These are phyloP conservation scores for Melinaea menophilus DNA, from an alignment of 2,888 invertebrate genomes.

Conservation along the genomic window DNA sequence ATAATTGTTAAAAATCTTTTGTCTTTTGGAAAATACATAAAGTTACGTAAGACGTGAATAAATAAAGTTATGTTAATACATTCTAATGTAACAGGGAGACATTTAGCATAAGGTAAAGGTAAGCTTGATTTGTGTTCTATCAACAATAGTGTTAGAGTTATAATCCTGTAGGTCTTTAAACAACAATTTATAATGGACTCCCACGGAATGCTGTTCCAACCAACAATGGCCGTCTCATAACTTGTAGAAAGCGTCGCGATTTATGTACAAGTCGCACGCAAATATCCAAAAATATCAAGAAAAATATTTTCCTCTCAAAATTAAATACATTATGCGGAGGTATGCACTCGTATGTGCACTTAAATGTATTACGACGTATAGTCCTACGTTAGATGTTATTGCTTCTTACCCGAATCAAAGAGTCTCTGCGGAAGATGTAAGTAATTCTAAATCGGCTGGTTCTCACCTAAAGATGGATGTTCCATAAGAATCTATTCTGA, in stretches of 20 bases:
- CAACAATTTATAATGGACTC: slow-evolving; percentile 16
- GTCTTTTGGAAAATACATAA: too few relatives aligned
- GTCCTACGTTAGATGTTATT: too few relatives aligned
- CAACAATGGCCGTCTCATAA: slow-evolving; percentile 16
- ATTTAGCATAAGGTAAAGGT: background rate
- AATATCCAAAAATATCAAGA: slow-evolving; percentile 9
- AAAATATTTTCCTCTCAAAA: background rate
- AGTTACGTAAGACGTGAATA: too few relatives aligned
- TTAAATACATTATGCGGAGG: background rate
- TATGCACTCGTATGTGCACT: too few relatives aligned
- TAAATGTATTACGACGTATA: too few relatives aligned
- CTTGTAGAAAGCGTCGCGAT: slow-evolving; percentile 10
- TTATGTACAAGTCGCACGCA: slow-evolving; percentile 17
- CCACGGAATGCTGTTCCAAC: slow-evolving; percentile 11
- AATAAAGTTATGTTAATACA: background rate
- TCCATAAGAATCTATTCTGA: too few relatives aligned
- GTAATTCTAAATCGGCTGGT: too few relatives aligned
- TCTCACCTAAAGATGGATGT: too few relatives aligned
- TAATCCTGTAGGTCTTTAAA: slow-evolving; percentile 4
- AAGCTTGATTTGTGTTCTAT: background rate
- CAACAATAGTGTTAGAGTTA: slow-evolving; percentile 5
- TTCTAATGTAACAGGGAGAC: background rate
- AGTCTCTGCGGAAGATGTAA: too few relatives aligned
- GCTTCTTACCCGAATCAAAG: too few relatives aligned
- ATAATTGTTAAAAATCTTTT: too few relatives aligned